These are phyloP conservation scores for Cheilinus undulatus DNA, from an alignment of 2,113 vertebrate genomes.

Conservation along the genomic window DNA sequence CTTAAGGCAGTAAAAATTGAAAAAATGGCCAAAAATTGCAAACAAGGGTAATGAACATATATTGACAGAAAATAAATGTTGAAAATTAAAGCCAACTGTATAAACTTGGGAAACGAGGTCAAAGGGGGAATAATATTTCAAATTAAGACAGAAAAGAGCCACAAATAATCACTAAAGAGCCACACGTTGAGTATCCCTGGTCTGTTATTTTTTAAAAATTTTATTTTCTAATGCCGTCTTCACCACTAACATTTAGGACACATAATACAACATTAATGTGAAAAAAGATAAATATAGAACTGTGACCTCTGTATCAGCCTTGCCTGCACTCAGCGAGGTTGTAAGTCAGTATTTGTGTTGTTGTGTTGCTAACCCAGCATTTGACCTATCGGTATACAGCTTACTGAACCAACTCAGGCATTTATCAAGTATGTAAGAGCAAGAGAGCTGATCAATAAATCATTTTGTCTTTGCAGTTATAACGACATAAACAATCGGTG, in stretches of 20 bases:
- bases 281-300: neutral
- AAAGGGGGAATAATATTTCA: no score
- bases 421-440: constrained; percentile 32
- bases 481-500: constrained; percentile 15
- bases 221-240: neutral
- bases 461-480: constrained; percentile 40
- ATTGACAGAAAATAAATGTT: no score
- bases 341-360: constrained; percentile 5
- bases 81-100: no score
- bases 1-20: no score
- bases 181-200: no score
- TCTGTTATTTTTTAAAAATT: neutral
- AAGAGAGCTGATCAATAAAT: constrained; percentile 47
- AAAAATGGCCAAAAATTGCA: no score
- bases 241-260: neutral
- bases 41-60: no score
- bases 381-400: constrained; percentile 26
- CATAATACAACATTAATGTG: neutral
- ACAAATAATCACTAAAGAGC: no score
- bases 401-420: constrained; percentile 36
- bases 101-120: no score
- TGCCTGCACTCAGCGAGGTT: neutral
- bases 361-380: constrained; percentile 15
- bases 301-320: neutral
- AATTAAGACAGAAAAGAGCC: no score